phyloP scores from a whole-genome alignment of 2,888 invertebrate genomes.

The Dexiosoma caninum region DNA sequence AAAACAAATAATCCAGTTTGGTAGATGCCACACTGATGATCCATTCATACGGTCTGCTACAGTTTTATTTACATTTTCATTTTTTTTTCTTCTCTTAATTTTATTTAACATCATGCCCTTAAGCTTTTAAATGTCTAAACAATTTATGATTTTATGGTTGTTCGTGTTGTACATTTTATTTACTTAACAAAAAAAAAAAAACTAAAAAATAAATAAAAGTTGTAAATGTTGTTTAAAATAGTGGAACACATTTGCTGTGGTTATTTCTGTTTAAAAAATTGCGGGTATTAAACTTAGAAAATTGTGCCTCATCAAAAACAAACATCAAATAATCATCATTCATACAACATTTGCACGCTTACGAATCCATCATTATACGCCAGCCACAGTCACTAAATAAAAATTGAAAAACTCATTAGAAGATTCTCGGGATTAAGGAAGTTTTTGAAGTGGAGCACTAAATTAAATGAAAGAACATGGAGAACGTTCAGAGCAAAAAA shows the following conservation, averaged over 20 bases:
- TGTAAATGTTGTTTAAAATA: conserved; percentile 25
- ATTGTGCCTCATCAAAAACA: conserved; percentile 29
- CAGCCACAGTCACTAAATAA: not conserved
- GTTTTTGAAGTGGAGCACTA: too few species aligned
- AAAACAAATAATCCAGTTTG: conserved; percentile 53
- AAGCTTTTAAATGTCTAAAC: conserved; percentile 59
- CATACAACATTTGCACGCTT: conserved; percentile 57
- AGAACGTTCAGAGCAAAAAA: too few species aligned
- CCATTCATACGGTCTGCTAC: conserved; percentile 31
- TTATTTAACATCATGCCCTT: conserved; percentile 36
- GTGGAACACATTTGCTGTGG: not conserved
- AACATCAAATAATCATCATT: conserved; percentile 57
- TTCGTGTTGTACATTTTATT: conserved; percentile 32
- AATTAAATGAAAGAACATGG: too few species aligned
- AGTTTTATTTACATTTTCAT: too few species aligned
- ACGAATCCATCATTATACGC: conserved; percentile 54
- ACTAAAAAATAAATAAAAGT: not conserved
- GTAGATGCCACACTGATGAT: conserved; percentile 41
- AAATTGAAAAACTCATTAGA: not conserved
- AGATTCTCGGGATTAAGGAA: too few species aligned
- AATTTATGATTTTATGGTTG: conserved; percentile 57
- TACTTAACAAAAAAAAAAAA: not conserved
- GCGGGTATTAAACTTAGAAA: conserved; percentile 35
- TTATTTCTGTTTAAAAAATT: conserved; percentile 14
- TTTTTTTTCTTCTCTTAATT: not conserved